Evolutionary conservation across 2,797 vertebrate species (phyloP), one percentile per base, ranked within the genome.

Genomic region (Takifugu rubripes): DNA sequence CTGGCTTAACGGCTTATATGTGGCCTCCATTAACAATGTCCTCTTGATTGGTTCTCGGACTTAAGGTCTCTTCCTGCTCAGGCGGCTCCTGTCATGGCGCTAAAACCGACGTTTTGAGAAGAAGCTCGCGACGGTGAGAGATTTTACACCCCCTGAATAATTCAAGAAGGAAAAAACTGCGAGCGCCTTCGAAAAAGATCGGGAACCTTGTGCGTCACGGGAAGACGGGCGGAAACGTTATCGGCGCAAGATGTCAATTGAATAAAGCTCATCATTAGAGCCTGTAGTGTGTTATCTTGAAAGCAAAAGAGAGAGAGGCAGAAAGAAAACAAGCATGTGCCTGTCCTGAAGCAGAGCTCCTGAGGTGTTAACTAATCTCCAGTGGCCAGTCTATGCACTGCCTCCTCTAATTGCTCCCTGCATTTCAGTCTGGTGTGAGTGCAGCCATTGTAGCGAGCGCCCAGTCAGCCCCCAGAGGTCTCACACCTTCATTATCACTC

Each of bases 401-500:
- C 90, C 93, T 93, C 87, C 93, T 93, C 89, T 93, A 93, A 93
- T 94, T 94, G 93, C 92, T 93, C 93, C 91, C 92, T 90, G 91
- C 90, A 92, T 93, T 92, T 92, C 91, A 93, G 91, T 94, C 92
- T 93, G 90, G 91, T 94, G 91, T 93, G 92, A 93, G 92, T 93
- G 92, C 93, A 93, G 90, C 92, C 93, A 92, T 93, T 87, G 89
- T 93, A 92, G 92, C 92, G 90, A 93, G 93, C 92, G 90, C 92
- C 91, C 92, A 93, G 91, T 92, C 91, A 87, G 90, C 93, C 91
- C 88, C 87, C 78, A 85, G 93, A 93, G 93, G 92, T 93, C 92
- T 96, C 93, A 93, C 94, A 95, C 94, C 94, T 95, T 96, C 94
- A 95, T 97, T 96, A 96, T 94, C 92, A 93, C 94, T 95, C 93